Base-by-base conservation (phyloP, 2,113 vertebrate species). In the Arvicanthis niloticus region DNA sequence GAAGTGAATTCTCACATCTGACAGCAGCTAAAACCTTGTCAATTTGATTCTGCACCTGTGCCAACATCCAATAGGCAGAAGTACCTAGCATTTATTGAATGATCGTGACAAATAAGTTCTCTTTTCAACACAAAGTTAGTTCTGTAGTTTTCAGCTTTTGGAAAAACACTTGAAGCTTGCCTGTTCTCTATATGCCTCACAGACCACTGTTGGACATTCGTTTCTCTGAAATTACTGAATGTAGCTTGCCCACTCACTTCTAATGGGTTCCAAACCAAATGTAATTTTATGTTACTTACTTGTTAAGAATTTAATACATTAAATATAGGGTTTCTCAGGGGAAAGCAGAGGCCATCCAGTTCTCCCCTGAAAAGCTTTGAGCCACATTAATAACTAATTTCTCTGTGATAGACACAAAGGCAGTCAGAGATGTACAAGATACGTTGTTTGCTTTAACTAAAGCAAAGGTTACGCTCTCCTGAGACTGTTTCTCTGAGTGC, bases 281-380 rank as follows among this genome's bases (percentile, higher is more conserved):
- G 24, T 4, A 45, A 42, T 96, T 96, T 96, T 87, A 88, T 48
- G 89, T 96, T 76, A 53, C 19, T 86, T 85, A 75, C 67, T 42
- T 21, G 1, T 85, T 85, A 92, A 65, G 24, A 82, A 94, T 73
- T 60, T 75, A 82, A 40, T 94, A 72, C 70, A 26, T 42, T 31
- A 85, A 48, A 48, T 11, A 21, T 81, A 5, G 29, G 4, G 56
- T 81, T 94, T 91, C 24, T 62, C 42, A 76, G 84, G 8, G 58
- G 73, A 56, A 78, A 84, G 62, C 42, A 53, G 7, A 91, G 97
- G 60, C 17, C n/a, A n/a, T n/a, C 48, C 48, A 11, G 13, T 10
- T 82, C 2, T 91, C n/a, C 80, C 31, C 16, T 82, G 29, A 68
- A 58, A 77, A 37, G 7, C 48, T 93, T 93, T 80, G 16, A 88